Evolutionary conservation across 2,113 vertebrate species (phyloP).

Genomic region (Glareola pratincola): DNA sequence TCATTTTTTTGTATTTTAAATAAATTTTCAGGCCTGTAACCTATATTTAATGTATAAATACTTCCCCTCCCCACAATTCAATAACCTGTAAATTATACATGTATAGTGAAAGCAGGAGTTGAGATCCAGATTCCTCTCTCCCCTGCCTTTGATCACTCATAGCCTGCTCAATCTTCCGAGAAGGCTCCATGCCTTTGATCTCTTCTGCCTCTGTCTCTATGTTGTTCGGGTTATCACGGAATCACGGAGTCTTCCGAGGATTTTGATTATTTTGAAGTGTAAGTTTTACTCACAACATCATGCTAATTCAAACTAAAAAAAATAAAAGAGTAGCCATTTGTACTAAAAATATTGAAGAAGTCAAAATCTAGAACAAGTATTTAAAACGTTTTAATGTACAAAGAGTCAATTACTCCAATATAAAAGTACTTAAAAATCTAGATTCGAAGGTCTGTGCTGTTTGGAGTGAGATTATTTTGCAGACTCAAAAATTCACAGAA

Average conservation of each 20-base stretch:
- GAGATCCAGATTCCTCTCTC: conserved; percentile 20
- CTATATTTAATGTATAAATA: neutral
- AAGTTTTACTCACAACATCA: neutral
- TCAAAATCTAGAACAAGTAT: neutral
- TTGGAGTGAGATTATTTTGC: neutral
- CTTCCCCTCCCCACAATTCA: neutral
- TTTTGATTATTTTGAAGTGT: neutral
- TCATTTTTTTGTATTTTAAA: neutral
- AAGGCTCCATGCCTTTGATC: conserved; percentile 31
- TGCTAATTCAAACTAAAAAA: neutral
- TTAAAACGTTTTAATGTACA: neutral
- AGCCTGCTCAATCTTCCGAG: conserved; percentile 39
- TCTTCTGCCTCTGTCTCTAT: neutral
- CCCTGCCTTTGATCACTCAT: conserved; percentile 53
- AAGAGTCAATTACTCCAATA: neutral
- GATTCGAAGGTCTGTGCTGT: neutral
- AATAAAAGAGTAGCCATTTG: neutral
- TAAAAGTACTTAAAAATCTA: neutral
- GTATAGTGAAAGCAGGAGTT: neutral
- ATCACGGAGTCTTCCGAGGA: too few species aligned
- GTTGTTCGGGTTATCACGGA: conserved; percentile 9
- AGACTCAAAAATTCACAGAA: neutral
- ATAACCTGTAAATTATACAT: conserved; percentile 50
- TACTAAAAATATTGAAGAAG: neutral
- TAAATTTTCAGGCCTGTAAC: neutral